Base-by-base conservation (phyloP, 2,888 invertebrate species). In the Vannuccia rotundouncinata region DNA sequence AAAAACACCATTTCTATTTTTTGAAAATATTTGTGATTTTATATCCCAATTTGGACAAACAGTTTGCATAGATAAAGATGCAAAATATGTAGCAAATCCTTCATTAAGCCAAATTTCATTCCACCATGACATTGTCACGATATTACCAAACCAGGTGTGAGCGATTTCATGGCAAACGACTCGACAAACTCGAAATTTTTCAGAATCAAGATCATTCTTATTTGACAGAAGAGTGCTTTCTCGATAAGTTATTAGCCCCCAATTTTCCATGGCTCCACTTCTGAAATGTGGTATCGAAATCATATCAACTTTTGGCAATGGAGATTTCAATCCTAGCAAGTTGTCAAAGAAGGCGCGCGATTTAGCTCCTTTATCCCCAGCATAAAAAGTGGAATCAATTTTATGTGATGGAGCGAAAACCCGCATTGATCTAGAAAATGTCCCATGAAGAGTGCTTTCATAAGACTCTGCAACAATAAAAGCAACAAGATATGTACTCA, bases 31-130 rank as follows among this genome's bases (percentile, higher is more conserved):
- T 66, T 22, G 22, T 13, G 22, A 17, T 66, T 22, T 66, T 13
- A 22, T 22, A 66, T 66, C 25, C 66, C 66, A 66, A 13, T 66
- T 27, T 13, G 2, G 66, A 22, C 22, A 66, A 2, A 66, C 25
- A 17, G 5, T 22, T 22, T 22, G 2, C 13, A 27, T 66, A 5
- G 66, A 5, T 22, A 22, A 17, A 2, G 66, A 17, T 2, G 66
- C 10, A 66, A 66, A 66, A 22, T 66, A 66, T 13, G 66, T 66
- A 22, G 66, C 66, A 22, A 66, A 66, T 17, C 22, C 25, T 66
- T 66, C 66, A 27, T 66, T 66, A 27, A 66, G 66, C 66, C 66
- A 66, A 5, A 66, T 5, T 27, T 66, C 66, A 66, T 66, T 66
- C 66, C 66, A 66, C 66, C 66, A 66, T 22, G 2, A 5, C 66